phyloP scores from a whole-genome alignment of 2,888 invertebrate species.

The Lottia gigantea region DNA sequence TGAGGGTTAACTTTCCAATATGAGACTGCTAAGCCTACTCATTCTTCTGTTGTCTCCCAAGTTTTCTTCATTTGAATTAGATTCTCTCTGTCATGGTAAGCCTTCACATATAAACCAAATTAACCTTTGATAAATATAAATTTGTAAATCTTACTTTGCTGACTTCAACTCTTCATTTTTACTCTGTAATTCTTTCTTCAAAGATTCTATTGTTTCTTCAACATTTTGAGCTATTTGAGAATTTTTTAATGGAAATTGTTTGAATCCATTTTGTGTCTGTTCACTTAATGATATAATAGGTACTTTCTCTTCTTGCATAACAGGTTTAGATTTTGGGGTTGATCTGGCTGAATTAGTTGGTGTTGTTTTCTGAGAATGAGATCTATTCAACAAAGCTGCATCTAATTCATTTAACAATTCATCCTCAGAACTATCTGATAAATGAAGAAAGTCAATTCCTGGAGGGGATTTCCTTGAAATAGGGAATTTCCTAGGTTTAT shows the following conservation, averaged over 20 bases:
- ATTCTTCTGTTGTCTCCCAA: no score
- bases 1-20: no score
- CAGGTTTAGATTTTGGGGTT: not conserved
- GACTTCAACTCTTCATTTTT: not conserved
- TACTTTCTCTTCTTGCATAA: not conserved
- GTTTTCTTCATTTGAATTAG: no score
- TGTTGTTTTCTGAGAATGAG: not conserved
- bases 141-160: not conserved
- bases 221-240: not conserved
- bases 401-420: constrained; percentile 54
- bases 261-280: not conserved
- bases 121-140: not conserved
- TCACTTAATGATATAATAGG: not conserved
- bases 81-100: no score
- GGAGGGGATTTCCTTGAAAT: constrained; percentile 4
- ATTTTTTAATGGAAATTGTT: not conserved
- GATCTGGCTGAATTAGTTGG: not conserved
- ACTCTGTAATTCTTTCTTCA: not conserved
- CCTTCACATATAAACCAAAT: no score
- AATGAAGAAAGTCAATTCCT: constrained; percentile 9
- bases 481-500: not conserved
- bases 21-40: no score
- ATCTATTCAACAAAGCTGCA: constrained; percentile 33
- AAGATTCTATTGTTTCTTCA: constrained; percentile 2
- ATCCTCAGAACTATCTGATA: constrained; percentile 35